These are phyloP conservation scores for Peucedramus taeniatus DNA, from an alignment of 2,113 vertebrate genomes.

Conservation along the genomic window DNA sequence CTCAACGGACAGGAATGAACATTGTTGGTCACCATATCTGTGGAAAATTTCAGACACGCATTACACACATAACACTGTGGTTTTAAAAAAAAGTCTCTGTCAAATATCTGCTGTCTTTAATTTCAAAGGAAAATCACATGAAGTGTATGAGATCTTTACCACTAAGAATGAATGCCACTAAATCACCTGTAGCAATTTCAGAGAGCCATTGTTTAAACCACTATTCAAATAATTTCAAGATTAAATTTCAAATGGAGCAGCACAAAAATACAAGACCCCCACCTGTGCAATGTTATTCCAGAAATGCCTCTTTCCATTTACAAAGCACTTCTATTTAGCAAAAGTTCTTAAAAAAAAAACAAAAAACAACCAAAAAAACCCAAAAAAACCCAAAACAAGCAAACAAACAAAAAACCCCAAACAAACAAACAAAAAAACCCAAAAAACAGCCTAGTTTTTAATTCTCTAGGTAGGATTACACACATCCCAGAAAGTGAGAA, in stretches of 20 bases:
- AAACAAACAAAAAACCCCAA: too few relatives aligned
- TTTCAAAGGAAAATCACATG: conserved; percentile 7
- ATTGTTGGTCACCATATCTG: neutral
- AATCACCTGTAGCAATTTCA: neutral
- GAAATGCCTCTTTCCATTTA: conserved; percentile 35
- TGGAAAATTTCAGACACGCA: neutral
- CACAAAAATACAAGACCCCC: conserved; percentile 52
- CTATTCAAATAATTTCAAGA: conserved; percentile 50
- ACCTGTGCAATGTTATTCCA: conserved; percentile 13
- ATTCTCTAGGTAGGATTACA: conserved; percentile 12
- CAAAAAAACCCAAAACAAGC: too few relatives aligned
- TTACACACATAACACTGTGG: neutral
- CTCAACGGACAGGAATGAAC: neutral
- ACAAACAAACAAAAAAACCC: neutral
- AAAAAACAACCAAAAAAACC: neutral
- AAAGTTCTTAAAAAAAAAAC: neutral
- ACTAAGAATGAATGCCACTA: neutral
- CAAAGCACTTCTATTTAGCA: conserved; percentile 31
- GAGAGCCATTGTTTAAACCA: conserved; percentile 13
- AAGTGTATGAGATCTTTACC: neutral
- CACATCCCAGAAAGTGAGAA: neutral
- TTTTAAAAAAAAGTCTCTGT: neutral
- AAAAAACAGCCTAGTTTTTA: neutral
- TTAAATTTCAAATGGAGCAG: conserved; percentile 43
- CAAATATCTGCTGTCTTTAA: neutral